phyloP scores from a whole-genome alignment of 2,113 vertebrate species.

The Otocyon megalotis region DNA sequence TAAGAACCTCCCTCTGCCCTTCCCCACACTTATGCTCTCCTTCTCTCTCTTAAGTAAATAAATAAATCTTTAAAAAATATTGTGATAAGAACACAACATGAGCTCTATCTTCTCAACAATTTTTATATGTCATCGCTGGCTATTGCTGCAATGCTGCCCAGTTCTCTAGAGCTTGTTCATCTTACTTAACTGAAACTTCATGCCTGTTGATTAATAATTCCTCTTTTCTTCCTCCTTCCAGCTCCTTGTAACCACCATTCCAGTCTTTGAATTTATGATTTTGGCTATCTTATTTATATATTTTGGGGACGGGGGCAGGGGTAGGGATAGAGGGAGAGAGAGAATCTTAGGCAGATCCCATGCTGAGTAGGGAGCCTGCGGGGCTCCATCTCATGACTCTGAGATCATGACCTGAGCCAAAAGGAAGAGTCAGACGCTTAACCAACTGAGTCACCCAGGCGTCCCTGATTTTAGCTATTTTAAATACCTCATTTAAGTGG shows the following conservation, averaged over 20 bases:
- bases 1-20: not conserved
- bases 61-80: not conserved
- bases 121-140: too few species aligned
- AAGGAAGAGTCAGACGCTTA: not conserved
- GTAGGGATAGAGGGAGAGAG: too few species aligned
- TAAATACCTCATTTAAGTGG: not conserved
- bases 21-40: not conserved
- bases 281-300: not conserved
- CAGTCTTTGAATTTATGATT: not conserved
- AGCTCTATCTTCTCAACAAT: not conserved
- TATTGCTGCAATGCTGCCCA: not conserved
- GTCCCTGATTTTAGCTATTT: not conserved
- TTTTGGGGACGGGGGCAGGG: not conserved
- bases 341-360: not conserved
- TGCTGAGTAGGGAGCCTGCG: not conserved
- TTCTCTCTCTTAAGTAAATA: not conserved
- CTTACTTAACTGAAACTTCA: not conserved
- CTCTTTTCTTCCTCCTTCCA: too few species aligned
- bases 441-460: not conserved
- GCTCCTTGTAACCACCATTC: not conserved
- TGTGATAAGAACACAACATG: not conserved
- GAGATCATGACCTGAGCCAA: not conserved
- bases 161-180: not conserved
- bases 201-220: not conserved
- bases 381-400: not conserved